Evolutionary conservation across 2,113 vertebrate genomes (phyloP).

Genomic region (Rafetus swinhoei): DNA sequence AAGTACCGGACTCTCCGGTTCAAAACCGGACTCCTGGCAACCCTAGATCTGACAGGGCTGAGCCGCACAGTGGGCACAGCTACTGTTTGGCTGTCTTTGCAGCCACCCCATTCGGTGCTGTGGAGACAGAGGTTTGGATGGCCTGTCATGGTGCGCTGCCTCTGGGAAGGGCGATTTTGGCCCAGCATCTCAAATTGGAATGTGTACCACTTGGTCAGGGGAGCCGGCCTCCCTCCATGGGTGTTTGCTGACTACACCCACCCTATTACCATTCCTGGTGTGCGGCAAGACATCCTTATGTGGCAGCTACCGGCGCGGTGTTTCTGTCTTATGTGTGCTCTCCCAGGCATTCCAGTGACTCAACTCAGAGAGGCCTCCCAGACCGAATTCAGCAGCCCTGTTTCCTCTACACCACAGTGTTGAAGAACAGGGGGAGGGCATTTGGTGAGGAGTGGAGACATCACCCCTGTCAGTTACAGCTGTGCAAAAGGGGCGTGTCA

Average conservation of each 20-base stretch:
- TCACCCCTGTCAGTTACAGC: neutral
- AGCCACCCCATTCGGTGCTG: neutral
- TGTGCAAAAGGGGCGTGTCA: neutral
- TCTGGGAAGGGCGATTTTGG: neutral
- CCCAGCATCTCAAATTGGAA: neutral
- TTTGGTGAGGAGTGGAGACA: neutral
- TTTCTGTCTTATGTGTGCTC: neutral
- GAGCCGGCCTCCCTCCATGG: neutral
- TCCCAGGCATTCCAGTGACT: neutral
- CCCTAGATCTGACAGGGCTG: too few relatives aligned
- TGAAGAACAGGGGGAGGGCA: neutral
- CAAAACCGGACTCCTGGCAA: too few relatives aligned
- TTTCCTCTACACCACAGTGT: neutral
- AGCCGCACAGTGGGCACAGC: neutral
- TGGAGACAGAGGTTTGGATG: neutral
- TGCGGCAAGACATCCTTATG: neutral
- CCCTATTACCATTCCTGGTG: neutral
- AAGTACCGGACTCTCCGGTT: too few relatives aligned
- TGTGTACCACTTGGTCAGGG: neutral
- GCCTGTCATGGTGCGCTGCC: neutral
- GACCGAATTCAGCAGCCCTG: neutral
- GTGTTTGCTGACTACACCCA: neutral
- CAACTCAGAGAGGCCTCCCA: neutral
- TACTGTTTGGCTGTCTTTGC: neutral
- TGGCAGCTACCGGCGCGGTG: neutral